phyloP scores from a whole-genome alignment of 2,888 invertebrate genomes.

The Plagodis dolabraria region DNA sequence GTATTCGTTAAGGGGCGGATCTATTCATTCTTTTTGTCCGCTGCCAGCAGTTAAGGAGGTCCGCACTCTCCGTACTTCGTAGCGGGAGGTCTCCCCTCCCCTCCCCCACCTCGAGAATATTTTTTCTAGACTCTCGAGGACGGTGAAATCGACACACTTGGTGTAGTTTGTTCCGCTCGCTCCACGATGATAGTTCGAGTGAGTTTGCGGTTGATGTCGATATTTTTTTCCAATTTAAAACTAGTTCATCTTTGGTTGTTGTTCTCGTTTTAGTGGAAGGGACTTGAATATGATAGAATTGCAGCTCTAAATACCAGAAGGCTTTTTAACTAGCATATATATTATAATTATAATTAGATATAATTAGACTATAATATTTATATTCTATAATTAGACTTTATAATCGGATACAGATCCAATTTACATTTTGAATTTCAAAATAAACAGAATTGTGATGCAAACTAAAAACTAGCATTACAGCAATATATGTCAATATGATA shows the following conservation, averaged over 20 bases:
- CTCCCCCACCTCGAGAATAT: conserved; percentile 80
- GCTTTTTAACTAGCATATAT: too few species aligned
- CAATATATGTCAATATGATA: too few species aligned
- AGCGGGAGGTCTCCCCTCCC: conserved; percentile 50
- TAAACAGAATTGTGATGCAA: too few species aligned
- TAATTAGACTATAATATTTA: too few species aligned
- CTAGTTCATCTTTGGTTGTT: too few species aligned
- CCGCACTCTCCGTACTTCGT: conserved; percentile 52
- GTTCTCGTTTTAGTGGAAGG: too few species aligned
- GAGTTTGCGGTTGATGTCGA: conserved; percentile 64
- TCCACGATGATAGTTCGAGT: conserved; percentile 79
- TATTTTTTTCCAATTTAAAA: too few species aligned
- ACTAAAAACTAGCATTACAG: too few species aligned
- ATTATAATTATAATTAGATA: too few species aligned
- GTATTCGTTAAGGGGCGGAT: conserved; percentile 85
- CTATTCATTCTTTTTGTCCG: conserved; percentile 85
- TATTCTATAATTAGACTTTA: too few species aligned
- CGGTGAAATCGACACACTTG: conserved; percentile 84
- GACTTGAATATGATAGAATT: background rate
- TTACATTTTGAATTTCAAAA: too few species aligned
- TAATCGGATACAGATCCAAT: too few species aligned
- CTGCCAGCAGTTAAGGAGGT: conserved; percentile 81
- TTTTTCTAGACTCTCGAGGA: conserved; percentile 81
- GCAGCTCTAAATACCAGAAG: background rate
- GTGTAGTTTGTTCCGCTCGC: conserved; percentile 78